Evolutionary conservation across 1,140 invertebrate species (phyloP), one percentile per base, ranked within the genome.

Genomic region (Brachionus calyciflorus): DNA sequence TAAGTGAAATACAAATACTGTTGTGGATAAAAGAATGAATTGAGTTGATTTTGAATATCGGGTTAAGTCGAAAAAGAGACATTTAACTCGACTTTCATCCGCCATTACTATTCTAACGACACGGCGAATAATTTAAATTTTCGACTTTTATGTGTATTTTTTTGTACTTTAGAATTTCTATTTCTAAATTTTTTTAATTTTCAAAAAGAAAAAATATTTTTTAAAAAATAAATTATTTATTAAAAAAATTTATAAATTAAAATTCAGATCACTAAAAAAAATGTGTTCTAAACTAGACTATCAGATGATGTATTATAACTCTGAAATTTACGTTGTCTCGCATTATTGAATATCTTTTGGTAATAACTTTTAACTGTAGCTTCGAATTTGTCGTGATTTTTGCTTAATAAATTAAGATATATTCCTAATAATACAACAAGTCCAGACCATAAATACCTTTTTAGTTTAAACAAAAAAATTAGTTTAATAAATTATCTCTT

Each of bases 381-480:
- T 55, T 86, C 83, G 81, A 84, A 85, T 49, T 80, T 80, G 14
- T 76, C 57, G 68, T 84, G 82, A 81, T 87, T 87, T 77, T 93
- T 94, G 82, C 90, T 91, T 80, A 91, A 92, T 12, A 94, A 86
- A 85, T 94, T 96, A 5, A 96, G 84, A 85, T 95, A 95, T 81
- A 96, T 95, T 12, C 93, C 93, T 7, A 92, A 78, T 2, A 94
- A 85, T 1, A 97, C 92, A 7, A 96, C 85, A 53, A 91, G 81
- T 9, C 92, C 93, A 0, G 93, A 92, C 91, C 92, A 96, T 4
- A 94, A 81, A 84, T 96, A 94, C 83, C 91, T 93, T 84, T 41
- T n/a, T n/a, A n/a, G n/a, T n/a, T n/a, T n/a, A n/a, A n/a, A n/a
- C n/a, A 89, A 87, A 26, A 76, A 40, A 40, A 40, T 24, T n/a